Evolutionary conservation across 2,113 vertebrate species (phyloP).

Genomic region (Anolis carolinensis): DNA sequence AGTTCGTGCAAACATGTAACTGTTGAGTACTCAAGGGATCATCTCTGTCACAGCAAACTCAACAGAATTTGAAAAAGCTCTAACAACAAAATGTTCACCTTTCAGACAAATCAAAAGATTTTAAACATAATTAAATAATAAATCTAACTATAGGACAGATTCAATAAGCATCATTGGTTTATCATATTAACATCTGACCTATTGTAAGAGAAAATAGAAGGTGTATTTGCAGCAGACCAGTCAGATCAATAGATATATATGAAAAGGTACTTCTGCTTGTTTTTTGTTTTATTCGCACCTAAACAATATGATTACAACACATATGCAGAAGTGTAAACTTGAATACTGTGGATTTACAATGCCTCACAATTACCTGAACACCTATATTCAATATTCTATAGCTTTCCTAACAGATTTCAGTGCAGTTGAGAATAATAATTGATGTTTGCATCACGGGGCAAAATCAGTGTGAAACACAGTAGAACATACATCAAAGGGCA

Average conservation of each 20-base stretch:
- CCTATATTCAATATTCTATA: slow-evolving; percentile 29
- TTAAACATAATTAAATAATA: neutral
- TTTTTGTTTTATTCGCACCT: slow-evolving; percentile 39
- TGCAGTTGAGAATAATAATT: slow-evolving; percentile 5
- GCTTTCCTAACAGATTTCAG: slow-evolving; percentile 30
- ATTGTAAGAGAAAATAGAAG: neutral
- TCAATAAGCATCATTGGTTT: neutral
- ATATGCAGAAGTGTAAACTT: slow-evolving; percentile 35
- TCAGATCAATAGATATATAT: slow-evolving; percentile 28
- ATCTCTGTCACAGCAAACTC: neutral
- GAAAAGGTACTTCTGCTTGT: slow-evolving; percentile 16
- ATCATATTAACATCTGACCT: neutral
- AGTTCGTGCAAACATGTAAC: neutral
- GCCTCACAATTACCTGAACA: slow-evolving; percentile 26
- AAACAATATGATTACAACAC: slow-evolving; percentile 22
- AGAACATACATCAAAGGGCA: neutral
- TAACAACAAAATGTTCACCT: neutral
- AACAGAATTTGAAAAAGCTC: too few species aligned
- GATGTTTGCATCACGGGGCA: neutral
- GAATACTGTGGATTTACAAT: slow-evolving; percentile 28
- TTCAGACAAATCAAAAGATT: neutral
- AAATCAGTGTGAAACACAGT: neutral
- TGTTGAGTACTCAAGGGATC: too few species aligned
- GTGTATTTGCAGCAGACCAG: neutral
- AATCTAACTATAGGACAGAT: neutral